Base-by-base conservation (phyloP, 2,113 vertebrate species). In the Oryzias curvinotus region DNA sequence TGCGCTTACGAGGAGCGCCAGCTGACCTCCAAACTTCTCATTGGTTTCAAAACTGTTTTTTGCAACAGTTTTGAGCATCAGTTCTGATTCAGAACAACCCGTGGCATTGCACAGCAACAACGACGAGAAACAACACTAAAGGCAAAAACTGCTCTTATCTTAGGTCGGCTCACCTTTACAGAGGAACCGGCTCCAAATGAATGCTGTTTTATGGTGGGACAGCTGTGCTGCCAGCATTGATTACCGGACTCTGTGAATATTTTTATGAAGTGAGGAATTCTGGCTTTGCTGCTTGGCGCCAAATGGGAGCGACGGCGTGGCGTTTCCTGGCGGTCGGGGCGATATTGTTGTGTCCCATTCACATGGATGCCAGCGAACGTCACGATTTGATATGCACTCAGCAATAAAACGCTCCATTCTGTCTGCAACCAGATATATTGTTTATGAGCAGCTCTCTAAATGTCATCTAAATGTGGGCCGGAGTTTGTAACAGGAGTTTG, bases 211-310 rank as follows among this genome's bases (percentile, higher is more conserved):
- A 89, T 81, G 81, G 81, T 50, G 48, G 16, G 68, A 75, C 91
- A 92, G 91, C 91, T 92, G 91, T 84, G 83, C 76, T 57, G 25
- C 65, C 62, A 67, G 87, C 90, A 91, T 92, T 90, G 89, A 92
- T 92, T 91, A 89, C 91, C 49, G 52, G 36, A 25, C 66, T 51
- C 73, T 49, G 77, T 23, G 65, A 70, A 69, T 69, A 55, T 52
- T 71, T 78, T 89, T 88, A 91, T 77, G 78, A 87, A 91, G 88
- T 88, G 85, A 87, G 75, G 91, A 90, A 90, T 89, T 91, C 78
- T 90, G 87, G 71, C 59, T 81, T 71, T 59, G 62, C 21, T 13
- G 43, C 54, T 85, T 84, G 90, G 88, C 89, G 85, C 89, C 87
- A 48, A 69, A 73, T 59, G 28, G 51, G 52, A 75, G 52, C 54